Base-by-base conservation (phyloP, 2,888 invertebrate genomes). In the Zele albiditarsus region DNA sequence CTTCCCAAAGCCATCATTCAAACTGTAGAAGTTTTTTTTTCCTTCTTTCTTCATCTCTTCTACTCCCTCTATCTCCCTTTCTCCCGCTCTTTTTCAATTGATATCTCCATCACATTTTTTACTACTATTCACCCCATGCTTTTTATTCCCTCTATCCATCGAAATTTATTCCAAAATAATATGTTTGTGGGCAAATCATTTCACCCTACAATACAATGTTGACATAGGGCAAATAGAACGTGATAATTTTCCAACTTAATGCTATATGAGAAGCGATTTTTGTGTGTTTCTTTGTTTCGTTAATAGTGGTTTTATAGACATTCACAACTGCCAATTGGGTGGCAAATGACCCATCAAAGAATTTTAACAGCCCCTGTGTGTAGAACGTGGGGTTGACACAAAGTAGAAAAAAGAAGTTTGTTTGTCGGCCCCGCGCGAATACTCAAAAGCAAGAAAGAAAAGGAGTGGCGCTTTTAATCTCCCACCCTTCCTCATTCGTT, bases 91-190 rank as follows among this genome's bases (percentile, higher is more conserved):
- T 27, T 63, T 63, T 69, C 42, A 46, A 62, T 53, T 10, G n/a
- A 2, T 69, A 42, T 62, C 25, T 53, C 60, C 49, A 20, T 33
- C 38, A 14, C 60, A 27, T 60, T 28, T 60, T 60, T 60, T 60
- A 53, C 53, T 27, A 16, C 28, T 28, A 2, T 60, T 63, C 63
- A 38, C 20, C 53, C 58, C 53, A 53, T 63, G 6, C 60, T 46
- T 20, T 68, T 25, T 23, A 38, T 33, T 23, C 20, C 38, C 68
- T 23, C 67, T 83, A 83, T 84, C 82, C 84, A 84, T 84, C 84
- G 84, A 53, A 53, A 86, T 86, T 85, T 84, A 86, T 84, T 81
- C 83, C 67, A 78, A 83, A 84, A 83, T 60, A 27, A 27, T 28
- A 28, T 14, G 16, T 60, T n/a, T 4, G 4, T 53, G 16, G 6